Conservation (phyloP, 2,888 invertebrate species). For the Andrena minutula region DNA sequence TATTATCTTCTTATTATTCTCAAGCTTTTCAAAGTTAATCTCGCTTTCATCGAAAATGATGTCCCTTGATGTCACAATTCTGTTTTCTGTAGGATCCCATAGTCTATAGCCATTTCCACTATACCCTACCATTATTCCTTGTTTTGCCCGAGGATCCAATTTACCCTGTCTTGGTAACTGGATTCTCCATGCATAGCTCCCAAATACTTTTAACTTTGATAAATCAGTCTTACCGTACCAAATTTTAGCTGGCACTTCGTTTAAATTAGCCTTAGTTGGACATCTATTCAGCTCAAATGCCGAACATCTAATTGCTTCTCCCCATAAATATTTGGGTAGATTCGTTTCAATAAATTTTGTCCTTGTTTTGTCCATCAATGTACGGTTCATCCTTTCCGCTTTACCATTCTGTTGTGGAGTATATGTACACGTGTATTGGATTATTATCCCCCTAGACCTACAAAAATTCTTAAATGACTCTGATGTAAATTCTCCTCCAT, state of each 20-base stretch:
- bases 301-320: neutral
- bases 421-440: neutral
- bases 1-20: neutral
- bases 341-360: neutral
- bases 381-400: neutral
- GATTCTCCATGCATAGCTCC: neutral
- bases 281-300: neutral
- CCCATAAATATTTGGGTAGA: neutral
- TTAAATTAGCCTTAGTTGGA: neutral
- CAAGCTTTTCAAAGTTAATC: neutral
- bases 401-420: neutral
- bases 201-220: neutral
- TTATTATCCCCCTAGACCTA: neutral
- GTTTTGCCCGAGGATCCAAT: neutral
- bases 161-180: neutral
- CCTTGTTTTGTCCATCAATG: conserved; percentile 6
- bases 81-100: neutral
- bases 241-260: neutral
- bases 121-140: neutral
- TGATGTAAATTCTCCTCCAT: conserved; percentile 1
- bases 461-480: neutral
- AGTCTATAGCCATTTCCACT: neutral
- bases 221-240: neutral
- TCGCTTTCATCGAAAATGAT: neutral
- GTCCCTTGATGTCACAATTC: neutral